Percentiles rank a stretch among this genome's conserved stretches.
phyloP scores from a whole-genome alignment of 2,888 invertebrate species.

The Tipula unca region DNA sequence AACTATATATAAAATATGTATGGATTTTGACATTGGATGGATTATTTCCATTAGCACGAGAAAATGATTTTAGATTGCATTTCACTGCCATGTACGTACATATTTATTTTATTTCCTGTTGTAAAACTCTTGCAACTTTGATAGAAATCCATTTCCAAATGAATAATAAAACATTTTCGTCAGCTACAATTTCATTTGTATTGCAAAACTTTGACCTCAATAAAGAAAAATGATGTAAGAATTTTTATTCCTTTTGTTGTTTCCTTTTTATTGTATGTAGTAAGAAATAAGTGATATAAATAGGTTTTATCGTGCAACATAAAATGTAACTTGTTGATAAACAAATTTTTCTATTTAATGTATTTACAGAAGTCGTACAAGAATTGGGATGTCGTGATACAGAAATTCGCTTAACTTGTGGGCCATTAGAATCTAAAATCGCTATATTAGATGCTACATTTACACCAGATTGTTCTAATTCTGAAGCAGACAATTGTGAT shows the following conservation, averaged over 20 bases:
- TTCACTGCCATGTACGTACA: neutral
- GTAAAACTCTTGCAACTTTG: neutral
- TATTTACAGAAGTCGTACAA: conserved; percentile 55
- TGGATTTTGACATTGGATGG: neutral
- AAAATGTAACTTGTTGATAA: neutral
- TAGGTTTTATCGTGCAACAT: neutral
- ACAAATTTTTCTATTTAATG: conserved; percentile 22
- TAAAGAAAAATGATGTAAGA: neutral
- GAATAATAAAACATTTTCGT: neutral
- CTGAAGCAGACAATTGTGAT: conserved; percentile 27
- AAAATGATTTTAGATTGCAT: neutral
- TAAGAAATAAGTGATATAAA: neutral
- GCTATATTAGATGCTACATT: conserved; percentile 57
- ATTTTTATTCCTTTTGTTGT: neutral
- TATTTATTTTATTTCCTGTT: neutral
- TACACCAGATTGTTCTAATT: conserved; percentile 35
- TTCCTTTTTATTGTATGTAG: neutral
- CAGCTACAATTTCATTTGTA: neutral
- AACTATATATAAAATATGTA: neutral
- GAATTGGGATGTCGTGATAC: conserved; percentile 53
- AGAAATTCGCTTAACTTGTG: conserved; percentile 53
- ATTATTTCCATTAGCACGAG: neutral
- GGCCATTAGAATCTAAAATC: conserved; percentile 53
- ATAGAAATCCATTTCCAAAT: neutral
- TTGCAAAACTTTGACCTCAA: neutral